Conservation (phyloP, 2,113 vertebrate genomes). For the Cynocephalus volans region DNA sequence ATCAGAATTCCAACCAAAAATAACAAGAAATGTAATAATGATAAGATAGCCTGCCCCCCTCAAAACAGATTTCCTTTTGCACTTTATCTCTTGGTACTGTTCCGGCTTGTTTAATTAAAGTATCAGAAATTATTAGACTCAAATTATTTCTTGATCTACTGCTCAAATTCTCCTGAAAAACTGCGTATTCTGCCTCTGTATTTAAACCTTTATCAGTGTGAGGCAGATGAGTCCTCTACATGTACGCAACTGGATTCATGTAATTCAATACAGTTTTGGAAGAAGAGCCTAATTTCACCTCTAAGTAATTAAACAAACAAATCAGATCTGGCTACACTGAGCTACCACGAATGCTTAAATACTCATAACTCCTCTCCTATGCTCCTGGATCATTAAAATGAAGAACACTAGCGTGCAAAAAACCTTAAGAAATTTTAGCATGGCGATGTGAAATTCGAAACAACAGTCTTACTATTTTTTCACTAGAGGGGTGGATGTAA, state of each 20-base stretch:
- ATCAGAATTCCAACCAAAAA: conserved; percentile 87
- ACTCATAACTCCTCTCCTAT: background rate
- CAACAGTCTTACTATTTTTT: conserved; percentile 74
- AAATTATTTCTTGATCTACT: conserved; percentile 87
- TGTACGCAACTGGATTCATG: conserved; percentile 68
- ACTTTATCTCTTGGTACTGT: conserved; percentile 83
- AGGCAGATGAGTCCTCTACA: conserved; percentile 80
- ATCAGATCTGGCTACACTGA: conserved; percentile 59
- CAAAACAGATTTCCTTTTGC: conserved; percentile 71
- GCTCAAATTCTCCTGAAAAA: conserved; percentile 85
- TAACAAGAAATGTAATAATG: conserved; percentile 85
- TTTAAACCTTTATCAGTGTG: conserved; percentile 88
- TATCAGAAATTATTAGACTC: conserved; percentile 85
- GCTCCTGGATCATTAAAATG: conserved; percentile 59
- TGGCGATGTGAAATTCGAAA: conserved; percentile 88
- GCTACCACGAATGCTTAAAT: conserved; percentile 50
- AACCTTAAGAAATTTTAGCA: conserved; percentile 82
- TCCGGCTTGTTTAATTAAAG: conserved; percentile 88
- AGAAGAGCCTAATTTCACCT: conserved; percentile 70
- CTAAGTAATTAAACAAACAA: conserved; percentile 84
- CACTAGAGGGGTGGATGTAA: conserved; percentile 78
- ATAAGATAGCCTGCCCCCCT: conserved; percentile 80
- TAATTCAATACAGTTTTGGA: conserved; percentile 80
- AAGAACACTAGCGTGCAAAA: conserved; percentile 79
- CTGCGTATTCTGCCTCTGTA: conserved; percentile 71